Evolutionary conservation across 2,888 invertebrate species (phyloP), one percentile per base, ranked within the genome.

Genomic region (Junonia oenone): DNA sequence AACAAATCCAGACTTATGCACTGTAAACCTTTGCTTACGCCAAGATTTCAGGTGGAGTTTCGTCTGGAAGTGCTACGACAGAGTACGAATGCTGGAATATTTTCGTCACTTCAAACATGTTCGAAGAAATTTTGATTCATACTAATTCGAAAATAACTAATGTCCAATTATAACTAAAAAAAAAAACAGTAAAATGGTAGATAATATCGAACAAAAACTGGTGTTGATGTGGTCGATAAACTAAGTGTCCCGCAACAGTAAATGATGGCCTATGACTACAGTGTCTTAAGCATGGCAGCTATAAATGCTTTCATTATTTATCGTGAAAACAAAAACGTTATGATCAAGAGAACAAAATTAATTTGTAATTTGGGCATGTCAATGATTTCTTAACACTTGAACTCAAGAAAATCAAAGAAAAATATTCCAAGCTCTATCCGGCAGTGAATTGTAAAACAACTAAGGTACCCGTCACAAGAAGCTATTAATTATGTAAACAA

Each of bases 171-270:
- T n/a, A n/a, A n/a, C n/a, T n/a, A n/a, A n/a, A n/a, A n/a, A n/a
- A n/a, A n/a, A n/a, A n/a, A n/a, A n/a, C n/a, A n/a, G n/a, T n/a
- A n/a, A n/a, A n/a, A n/a, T n/a, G n/a, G n/a, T n/a, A n/a, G n/a
- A n/a, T n/a, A n/a, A n/a, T n/a, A n/a, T n/a, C n/a, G n/a, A 29
- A 48, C 29, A n/a, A 48, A 29, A 45, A 11, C 29, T n/a, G 51
- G 31, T 5, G 31, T 45, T 22, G 51, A 45, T 45, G 45, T 51
- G 11, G 51, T 45, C 9, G 45, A 51, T 33, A 22, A 51, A 9
- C 35, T 51, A 15, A 19, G 33, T 45, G 33, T 45, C 35, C 15
- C 52, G 45, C 11, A 52, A 52, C 26, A 19, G 11, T 9, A 52
- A 52, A 15, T 26, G 37, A n/a, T 45, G 52, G 52, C 45, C 52